A percentile compares a stretch with the other conserved stretches of the same genome.
phyloP scores from a whole-genome alignment of 1,140 invertebrate genomes.

The Manduca sexta region DNA sequence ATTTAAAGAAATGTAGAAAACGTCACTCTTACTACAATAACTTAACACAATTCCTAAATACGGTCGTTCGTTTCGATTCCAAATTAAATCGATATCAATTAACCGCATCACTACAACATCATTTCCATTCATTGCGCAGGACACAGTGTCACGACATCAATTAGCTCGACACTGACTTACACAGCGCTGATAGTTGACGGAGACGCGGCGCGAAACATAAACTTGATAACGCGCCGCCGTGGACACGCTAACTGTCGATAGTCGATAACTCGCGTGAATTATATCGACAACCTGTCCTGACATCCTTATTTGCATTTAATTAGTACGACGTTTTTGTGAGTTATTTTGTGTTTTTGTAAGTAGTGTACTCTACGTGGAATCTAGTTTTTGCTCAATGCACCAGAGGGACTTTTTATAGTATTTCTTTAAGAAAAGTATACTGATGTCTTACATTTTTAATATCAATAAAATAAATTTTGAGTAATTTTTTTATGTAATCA shows the following conservation, averaged over 20 bases:
- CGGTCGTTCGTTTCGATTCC: neutral
- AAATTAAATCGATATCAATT: neutral
- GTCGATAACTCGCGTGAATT: conserved; percentile 33
- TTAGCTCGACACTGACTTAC: conserved; percentile 33
- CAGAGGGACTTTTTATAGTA: no score
- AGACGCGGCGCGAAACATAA: conserved; percentile 19
- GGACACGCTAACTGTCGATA: conserved; percentile 32
- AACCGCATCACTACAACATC: neutral
- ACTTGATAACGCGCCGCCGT: conserved; percentile 24
- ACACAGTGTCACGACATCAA: conserved; percentile 21
- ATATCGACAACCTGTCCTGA: conserved; percentile 28
- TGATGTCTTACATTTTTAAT: no score
- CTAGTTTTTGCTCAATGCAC: no score
- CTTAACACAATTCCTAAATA: neutral
- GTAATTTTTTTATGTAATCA: no score
- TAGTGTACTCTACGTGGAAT: no score
- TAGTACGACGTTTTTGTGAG: conserved; percentile 3
- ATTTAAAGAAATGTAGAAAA: no score
- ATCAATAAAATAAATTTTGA: no score
- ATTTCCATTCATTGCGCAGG: conserved; percentile 7
- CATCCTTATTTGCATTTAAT: conserved; percentile 36
- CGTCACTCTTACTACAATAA: no score
- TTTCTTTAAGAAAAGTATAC: no score
- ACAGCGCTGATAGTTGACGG: conserved; percentile 23
- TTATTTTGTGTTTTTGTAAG: no score